Evolutionary conservation across 2,888 invertebrate species (phyloP).

Genomic region (Cremastobaeus sp.): DNA sequence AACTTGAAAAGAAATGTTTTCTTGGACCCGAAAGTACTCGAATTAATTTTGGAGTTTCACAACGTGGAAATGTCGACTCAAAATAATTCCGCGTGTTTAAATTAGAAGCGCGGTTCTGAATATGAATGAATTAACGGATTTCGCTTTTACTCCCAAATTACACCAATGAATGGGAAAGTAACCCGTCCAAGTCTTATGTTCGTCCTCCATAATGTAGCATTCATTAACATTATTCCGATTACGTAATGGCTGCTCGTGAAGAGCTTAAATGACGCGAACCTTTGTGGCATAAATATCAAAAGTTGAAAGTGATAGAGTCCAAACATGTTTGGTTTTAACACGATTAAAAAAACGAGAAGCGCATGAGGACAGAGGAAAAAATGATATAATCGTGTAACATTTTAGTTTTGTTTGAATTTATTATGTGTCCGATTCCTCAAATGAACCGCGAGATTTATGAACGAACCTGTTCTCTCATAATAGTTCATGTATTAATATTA

Average conservation of each 20-base stretch:
- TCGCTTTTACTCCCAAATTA: conserved; percentile 19
- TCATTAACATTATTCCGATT: conserved; percentile 62
- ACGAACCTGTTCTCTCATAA: conserved; percentile 42
- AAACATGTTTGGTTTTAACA: conserved; percentile 43
- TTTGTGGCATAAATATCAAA: conserved; percentile 60
- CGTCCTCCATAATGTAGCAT: conserved; percentile 55
- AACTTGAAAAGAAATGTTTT: too few species aligned
- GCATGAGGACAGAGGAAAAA: neutral
- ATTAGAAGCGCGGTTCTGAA: conserved; percentile 25
- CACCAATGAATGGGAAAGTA: conserved; percentile 55
- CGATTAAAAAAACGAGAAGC: conserved; percentile 8
- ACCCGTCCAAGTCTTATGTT: conserved; percentile 33
- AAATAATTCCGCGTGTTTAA: too few species aligned
- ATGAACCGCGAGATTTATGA: conserved; percentile 28
- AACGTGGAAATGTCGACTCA: too few species aligned
- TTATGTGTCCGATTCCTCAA: conserved; percentile 30
- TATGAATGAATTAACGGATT: conserved; percentile 35
- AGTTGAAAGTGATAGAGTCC: conserved; percentile 59
- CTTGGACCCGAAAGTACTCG: too few species aligned
- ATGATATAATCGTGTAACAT: conserved; percentile 30
- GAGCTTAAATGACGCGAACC: conserved; percentile 56
- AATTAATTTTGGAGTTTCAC: too few species aligned
- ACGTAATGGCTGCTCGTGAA: conserved; percentile 54
- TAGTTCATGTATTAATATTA: conserved; percentile 47
- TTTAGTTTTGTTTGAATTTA: conserved; percentile 47